Evolutionary conservation across 2,113 vertebrate genomes (phyloP).

Genomic region (Vidua macroura): DNA sequence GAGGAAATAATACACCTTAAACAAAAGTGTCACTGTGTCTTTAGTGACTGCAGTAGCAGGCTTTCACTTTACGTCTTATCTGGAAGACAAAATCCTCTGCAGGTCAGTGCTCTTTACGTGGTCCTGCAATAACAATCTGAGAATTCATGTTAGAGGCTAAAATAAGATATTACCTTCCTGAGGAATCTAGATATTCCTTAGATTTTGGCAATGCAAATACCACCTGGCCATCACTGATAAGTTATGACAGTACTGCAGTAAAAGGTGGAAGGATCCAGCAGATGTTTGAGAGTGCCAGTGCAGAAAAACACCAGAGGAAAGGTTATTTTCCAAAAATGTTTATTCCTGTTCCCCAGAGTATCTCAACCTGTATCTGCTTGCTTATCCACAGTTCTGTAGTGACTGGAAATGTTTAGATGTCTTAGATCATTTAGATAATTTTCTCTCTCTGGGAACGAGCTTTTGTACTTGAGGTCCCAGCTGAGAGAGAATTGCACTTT

Average conservation of each 20-base stretch:
- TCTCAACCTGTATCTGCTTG: neutral
- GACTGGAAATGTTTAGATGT: neutral
- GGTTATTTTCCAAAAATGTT: neutral
- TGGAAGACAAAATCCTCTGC: slow-evolving; percentile 7
- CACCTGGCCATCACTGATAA: neutral
- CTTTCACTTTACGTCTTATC: neutral
- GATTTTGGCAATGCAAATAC: neutral
- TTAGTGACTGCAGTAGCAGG: neutral
- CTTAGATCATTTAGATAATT: neutral
- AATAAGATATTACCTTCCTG: neutral
- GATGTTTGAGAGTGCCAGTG: neutral
- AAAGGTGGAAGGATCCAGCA: neutral
- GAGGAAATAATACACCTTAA: slow-evolving; percentile 6
- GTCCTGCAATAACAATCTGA: neutral
- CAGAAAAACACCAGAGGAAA: neutral
- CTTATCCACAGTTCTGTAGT: neutral
- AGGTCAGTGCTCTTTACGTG: neutral
- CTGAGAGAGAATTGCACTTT: neutral
- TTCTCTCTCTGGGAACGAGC: neutral
- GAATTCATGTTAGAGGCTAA: neutral
- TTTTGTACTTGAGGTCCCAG: neutral
- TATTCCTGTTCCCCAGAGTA: neutral
- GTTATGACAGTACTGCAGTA: neutral
- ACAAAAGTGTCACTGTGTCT: neutral
- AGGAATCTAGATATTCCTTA: neutral